These are phyloP conservation scores for Balaeniceps rex DNA, from an alignment of 2,113 vertebrate species.

Conservation along the genomic window DNA sequence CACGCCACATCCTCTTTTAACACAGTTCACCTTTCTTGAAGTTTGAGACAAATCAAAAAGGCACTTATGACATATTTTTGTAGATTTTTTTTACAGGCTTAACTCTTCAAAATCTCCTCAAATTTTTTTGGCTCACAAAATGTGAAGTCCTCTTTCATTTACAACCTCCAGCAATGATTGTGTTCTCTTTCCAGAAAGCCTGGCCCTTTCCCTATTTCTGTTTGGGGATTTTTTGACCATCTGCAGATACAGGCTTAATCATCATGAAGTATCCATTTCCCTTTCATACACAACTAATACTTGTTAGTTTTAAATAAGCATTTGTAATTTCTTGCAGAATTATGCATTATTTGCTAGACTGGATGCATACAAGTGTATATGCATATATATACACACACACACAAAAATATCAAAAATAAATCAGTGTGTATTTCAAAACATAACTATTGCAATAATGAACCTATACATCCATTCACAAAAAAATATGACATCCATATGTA, in stretches of 20 bases:
- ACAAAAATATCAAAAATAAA: background rate
- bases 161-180: background rate
- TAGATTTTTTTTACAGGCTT: background rate
- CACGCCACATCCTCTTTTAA: constrained; percentile 17
- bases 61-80: background rate
- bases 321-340: background rate
- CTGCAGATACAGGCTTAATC: background rate
- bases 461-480: background rate
- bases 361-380: background rate
- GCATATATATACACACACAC: background rate
- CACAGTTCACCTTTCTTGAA: background rate
- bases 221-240: background rate
- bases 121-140: background rate
- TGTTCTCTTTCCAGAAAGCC: background rate
- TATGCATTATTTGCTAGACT: background rate
- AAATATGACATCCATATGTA: background rate
- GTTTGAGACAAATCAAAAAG: background rate
- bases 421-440: background rate
- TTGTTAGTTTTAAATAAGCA: background rate
- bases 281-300: background rate
- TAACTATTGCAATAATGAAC: background rate
- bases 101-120: background rate
- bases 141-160: background rate
- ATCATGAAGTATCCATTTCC: background rate
- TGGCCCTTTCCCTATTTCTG: background rate